Conservation (phyloP, 2,888 invertebrate species). For the Iphiclides podalirius region DNA sequence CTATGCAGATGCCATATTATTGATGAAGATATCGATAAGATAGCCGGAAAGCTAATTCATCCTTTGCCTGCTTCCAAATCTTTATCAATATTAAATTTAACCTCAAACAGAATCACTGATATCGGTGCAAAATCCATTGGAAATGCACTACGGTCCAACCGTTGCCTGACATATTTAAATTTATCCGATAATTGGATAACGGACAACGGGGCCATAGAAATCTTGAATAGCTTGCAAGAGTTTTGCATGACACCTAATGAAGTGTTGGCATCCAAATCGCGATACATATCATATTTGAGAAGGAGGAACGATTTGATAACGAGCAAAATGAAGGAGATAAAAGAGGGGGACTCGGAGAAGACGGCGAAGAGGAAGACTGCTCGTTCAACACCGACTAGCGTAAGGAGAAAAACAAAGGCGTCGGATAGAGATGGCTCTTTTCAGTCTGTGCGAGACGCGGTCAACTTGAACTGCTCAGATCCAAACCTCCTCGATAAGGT, state of each 20-base stretch:
- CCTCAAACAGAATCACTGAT: conserved; percentile 54
- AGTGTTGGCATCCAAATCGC: conserved; percentile 31
- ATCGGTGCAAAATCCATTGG: conserved; percentile 43
- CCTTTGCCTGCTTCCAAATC: conserved; percentile 43
- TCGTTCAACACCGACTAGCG: conserved; percentile 7
- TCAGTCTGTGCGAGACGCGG: conserved; percentile 32
- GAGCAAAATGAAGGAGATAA: conserved; percentile 33
- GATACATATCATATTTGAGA: conserved; percentile 39
- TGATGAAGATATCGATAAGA: conserved; percentile 40
- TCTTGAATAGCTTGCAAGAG: conserved; percentile 40
- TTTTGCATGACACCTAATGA: conserved; percentile 46
- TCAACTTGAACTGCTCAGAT: conserved; percentile 32
- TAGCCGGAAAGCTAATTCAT: conserved; percentile 37
- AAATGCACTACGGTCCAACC: conserved; percentile 44
- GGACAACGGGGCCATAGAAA: conserved; percentile 41
- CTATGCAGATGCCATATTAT: conserved; percentile 48
- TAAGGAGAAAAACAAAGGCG: conserved; percentile 33
- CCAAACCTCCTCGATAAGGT: conserved; percentile 39
- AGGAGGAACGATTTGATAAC: conserved; percentile 36
- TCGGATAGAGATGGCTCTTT: conserved; percentile 34
- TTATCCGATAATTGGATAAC: conserved; percentile 48
- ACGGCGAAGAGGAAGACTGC: conserved; percentile 31
- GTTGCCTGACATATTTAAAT: conserved; percentile 49
- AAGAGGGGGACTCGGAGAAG: conserved; percentile 33
- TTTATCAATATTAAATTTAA: conserved; percentile 46